phyloP scores from a whole-genome alignment of 2,888 invertebrate species.

The Drosophila sordidapex region DNA sequence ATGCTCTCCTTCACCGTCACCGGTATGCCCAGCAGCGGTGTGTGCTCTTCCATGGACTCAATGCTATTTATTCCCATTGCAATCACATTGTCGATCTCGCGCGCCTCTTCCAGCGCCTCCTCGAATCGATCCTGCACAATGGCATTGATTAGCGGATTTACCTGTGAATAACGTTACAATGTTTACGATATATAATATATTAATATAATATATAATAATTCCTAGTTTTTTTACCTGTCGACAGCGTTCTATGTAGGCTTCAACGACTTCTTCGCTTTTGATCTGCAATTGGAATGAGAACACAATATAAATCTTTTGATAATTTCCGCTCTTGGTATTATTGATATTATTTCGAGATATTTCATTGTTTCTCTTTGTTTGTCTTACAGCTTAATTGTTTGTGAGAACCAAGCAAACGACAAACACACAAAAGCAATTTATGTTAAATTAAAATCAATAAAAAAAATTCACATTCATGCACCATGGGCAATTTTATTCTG shows the following conservation, averaged over 20 bases:
- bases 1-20: slow-evolving; percentile 94
- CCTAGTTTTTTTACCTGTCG: slow-evolving; percentile 87
- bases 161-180: slow-evolving; percentile 84
- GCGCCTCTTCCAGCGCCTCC: slow-evolving; percentile 91
- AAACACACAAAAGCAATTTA: slow-evolving; percentile 56
- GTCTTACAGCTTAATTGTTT: slow-evolving; percentile 48
- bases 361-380: slow-evolving; percentile 12
- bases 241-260: slow-evolving; percentile 91
- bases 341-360: not conserved
- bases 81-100: slow-evolving; percentile 89
- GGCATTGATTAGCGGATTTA: slow-evolving; percentile 92
- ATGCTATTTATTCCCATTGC: slow-evolving; percentile 86
- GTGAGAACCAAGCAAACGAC: slow-evolving; percentile 57
- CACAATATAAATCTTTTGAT: slow-evolving; percentile 25
- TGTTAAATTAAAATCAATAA: slow-evolving; percentile 74
- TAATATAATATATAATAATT: not conserved
- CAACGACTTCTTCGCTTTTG: slow-evolving; percentile 89
- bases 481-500: slow-evolving; percentile 33
- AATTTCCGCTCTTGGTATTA: slow-evolving; percentile 44
- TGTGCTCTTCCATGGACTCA: slow-evolving; percentile 88
- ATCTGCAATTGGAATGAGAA: slow-evolving; percentile 86
- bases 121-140: slow-evolving; percentile 92
- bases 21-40: slow-evolving; percentile 93
- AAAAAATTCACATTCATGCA: slow-evolving; percentile 60
- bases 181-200: not conserved